Evolutionary conservation across 1,140 invertebrate species (phyloP).

Genomic region (Apis florea): DNA sequence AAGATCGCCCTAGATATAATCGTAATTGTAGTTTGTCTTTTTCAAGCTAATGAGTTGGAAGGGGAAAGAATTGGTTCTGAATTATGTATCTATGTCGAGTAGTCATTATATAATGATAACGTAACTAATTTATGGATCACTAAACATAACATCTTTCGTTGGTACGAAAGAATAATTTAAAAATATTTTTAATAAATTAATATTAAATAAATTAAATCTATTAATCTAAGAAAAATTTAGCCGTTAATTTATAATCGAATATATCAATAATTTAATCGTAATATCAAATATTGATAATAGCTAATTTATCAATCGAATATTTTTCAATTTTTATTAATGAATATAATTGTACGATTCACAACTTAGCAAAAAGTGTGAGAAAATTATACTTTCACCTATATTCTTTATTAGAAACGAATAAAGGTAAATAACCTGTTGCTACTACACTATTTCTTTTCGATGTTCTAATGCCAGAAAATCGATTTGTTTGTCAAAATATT

Average conservation of each 20-base stretch:
- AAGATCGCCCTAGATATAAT: constrained; percentile 1
- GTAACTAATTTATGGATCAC: not conserved
- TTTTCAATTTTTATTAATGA: too few species aligned
- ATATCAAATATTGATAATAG: too few species aligned
- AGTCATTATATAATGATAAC: not conserved
- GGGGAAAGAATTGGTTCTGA: not conserved
- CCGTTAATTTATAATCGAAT: too few species aligned
- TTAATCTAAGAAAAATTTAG: too few species aligned
- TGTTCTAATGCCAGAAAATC: not conserved
- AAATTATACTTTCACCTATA: constrained; percentile 43
- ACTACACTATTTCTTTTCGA: not conserved
- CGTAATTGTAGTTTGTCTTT: not conserved
- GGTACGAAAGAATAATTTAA: too few species aligned
- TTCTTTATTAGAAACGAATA: constrained; percentile 32
- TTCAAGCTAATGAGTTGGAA: not conserved
- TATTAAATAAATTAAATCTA: too few species aligned
- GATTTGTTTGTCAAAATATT: not conserved
- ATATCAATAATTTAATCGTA: too few species aligned
- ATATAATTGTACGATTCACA: too few species aligned
- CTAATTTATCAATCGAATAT: too few species aligned
- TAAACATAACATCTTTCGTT: too few species aligned
- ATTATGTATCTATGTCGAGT: not conserved
- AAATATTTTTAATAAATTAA: too few species aligned
- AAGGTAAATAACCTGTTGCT: constrained; percentile 26
- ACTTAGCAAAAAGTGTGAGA: constrained; percentile 7